These are phyloP conservation scores for Zaprionus bogoriensis DNA, from an alignment of 2,888 invertebrate genomes.

Conservation along the genomic window DNA sequence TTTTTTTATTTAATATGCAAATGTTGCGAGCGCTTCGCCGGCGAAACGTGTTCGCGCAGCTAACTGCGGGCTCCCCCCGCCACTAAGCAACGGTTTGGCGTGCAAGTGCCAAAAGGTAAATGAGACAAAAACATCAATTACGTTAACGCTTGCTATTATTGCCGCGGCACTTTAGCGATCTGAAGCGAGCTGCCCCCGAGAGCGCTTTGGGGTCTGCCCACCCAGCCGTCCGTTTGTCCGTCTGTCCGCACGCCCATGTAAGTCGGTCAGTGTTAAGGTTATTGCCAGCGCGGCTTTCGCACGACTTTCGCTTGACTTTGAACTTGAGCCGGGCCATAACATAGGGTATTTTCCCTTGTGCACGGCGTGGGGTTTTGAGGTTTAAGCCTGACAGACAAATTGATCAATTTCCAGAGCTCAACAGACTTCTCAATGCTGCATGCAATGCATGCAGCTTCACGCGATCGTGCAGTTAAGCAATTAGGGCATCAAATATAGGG, in stretches of 20 bases:
- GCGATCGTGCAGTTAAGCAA: too few relatives aligned
- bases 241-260: constrained; percentile 8
- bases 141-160: constrained; percentile 13
- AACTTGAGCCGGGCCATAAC: constrained; percentile 49
- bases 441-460: too few relatives aligned
- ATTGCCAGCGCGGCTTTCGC: constrained; percentile 11
- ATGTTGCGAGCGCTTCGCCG: constrained; percentile 10
- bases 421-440: too few relatives aligned
- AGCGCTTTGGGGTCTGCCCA: neutral
- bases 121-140: constrained; percentile 42
- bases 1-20: neutral
- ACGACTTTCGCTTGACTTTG: constrained; percentile 58
- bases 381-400: too few relatives aligned
- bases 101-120: constrained; percentile 39
- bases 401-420: too few relatives aligned
- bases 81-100: constrained; percentile 49
- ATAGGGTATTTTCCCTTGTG: neutral
- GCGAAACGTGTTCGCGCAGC: constrained; percentile 38
- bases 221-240: neutral
- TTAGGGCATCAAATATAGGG: too few relatives aligned
- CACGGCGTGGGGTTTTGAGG: neutral
- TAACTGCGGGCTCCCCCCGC: neutral
- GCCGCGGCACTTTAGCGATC: constrained; percentile 11
- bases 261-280: constrained; percentile 49
- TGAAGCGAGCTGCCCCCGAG: neutral